These are phyloP conservation scores for Chloroclysta siterata DNA, from an alignment of 2,888 invertebrate genomes.

Conservation along the genomic window DNA sequence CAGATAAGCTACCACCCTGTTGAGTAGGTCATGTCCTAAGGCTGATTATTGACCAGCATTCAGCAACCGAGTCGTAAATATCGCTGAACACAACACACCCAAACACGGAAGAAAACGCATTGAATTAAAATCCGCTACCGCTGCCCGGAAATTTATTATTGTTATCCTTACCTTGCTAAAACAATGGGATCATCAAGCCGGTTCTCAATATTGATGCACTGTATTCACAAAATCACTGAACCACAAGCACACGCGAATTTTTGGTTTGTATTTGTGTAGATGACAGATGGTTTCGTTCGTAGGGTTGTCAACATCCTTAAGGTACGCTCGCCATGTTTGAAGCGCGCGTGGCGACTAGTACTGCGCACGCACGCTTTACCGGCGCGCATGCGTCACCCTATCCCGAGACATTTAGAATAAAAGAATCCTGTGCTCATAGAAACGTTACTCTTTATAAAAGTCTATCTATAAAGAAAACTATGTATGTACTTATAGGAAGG, in stretches of 20 bases:
- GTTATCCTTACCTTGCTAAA: conserved; percentile 65
- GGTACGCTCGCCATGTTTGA: conserved; percentile 77
- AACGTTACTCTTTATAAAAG: conserved; percentile 13
- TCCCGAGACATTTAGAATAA: conserved; percentile 39
- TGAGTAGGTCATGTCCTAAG: conserved; percentile 11
- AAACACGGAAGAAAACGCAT: conserved; percentile 30
- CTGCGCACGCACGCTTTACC: conserved; percentile 73
- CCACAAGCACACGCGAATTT: conserved; percentile 41
- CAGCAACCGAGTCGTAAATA: conserved; percentile 9
- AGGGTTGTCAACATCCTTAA: conserved; percentile 76
- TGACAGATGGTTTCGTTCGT: conserved; percentile 44
- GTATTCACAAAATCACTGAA: conserved; percentile 47
- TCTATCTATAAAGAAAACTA: too few relatives aligned
- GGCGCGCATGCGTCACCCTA: conserved; percentile 78
- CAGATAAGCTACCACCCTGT: conserved; percentile 3
- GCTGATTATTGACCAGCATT: conserved; percentile 5
- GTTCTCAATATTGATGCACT: conserved; percentile 67
- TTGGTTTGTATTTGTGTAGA: conserved; percentile 30
- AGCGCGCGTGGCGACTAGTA: conserved; percentile 80
- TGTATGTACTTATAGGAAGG: too few relatives aligned
- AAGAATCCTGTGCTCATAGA: conserved; percentile 5
- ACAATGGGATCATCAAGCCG: conserved; percentile 60
- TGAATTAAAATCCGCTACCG: conserved; percentile 12
- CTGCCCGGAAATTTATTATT: conserved; percentile 20
- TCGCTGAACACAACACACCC: conserved; percentile 19